These are phyloP conservation scores for Oryzias celebensis DNA, from an alignment of 2,113 vertebrate genomes.

Conservation along the genomic window DNA sequence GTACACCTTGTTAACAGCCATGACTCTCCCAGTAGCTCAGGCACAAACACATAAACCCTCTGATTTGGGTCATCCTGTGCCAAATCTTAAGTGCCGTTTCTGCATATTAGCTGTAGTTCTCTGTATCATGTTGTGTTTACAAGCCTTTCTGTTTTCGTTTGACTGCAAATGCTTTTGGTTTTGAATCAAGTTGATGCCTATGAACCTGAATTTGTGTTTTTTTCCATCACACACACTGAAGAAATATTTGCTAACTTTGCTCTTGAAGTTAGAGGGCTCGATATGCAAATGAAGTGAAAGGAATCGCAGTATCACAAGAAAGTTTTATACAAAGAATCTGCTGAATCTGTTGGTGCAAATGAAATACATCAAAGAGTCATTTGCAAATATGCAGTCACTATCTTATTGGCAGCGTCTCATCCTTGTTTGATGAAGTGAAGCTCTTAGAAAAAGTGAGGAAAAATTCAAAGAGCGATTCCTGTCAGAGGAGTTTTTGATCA, in stretches of 20 bases:
- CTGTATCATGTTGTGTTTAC: background rate
- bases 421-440: background rate
- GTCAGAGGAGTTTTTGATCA: background rate
- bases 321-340: background rate
- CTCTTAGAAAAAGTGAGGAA: background rate
- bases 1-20: background rate
- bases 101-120: background rate
- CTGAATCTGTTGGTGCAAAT: background rate
- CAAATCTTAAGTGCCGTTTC: background rate
- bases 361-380: background rate
- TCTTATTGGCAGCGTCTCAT: background rate
- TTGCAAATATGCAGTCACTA: background rate
- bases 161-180: too few relatives aligned
- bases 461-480: background rate
- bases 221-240: background rate
- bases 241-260: background rate
- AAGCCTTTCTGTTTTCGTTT: too few relatives aligned
- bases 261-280: background rate
- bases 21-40: background rate
- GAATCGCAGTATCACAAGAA: background rate
- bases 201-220: background rate
- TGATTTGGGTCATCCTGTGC: background rate
- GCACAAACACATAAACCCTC: background rate
- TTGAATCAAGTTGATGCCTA: background rate
- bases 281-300: background rate